Conservation (phyloP, 2,797 vertebrate species). For the Silurus aristotelis region DNA sequence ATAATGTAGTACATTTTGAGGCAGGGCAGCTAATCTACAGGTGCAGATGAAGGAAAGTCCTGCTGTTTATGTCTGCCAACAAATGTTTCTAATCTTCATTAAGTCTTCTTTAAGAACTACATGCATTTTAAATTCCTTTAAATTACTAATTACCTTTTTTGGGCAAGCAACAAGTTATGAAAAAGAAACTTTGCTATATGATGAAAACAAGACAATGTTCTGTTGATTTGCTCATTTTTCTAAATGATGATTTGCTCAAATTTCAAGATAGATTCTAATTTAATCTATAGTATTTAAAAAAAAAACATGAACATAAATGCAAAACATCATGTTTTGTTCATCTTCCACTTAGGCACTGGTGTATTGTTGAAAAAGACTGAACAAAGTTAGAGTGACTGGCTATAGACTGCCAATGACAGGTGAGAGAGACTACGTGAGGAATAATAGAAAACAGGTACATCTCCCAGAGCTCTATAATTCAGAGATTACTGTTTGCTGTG, state of each 20-base stretch:
- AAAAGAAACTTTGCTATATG: not conserved
- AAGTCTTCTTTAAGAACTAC: not conserved
- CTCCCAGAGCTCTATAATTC: constrained; percentile 81
- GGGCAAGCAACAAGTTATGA: not conserved
- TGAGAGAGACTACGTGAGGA: constrained; percentile 67
- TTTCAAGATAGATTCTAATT: not conserved
- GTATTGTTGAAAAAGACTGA: constrained; percentile 28
- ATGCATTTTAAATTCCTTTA: not conserved
- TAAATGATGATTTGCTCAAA: not conserved
- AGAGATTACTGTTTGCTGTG: constrained; percentile 81
- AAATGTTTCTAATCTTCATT: not conserved
- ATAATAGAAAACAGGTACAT: constrained; percentile 81
- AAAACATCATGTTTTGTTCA: not conserved
- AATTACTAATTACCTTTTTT: not conserved
- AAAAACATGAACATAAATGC: not conserved
- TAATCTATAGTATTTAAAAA: not conserved
- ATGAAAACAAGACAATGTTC: not conserved
- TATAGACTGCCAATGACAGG: constrained; percentile 72
- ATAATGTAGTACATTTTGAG: not conserved
- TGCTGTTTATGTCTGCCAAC: not conserved
- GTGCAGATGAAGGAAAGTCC: not conserved
- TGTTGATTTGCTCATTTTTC: not conserved
- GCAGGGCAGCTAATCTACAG: not conserved
- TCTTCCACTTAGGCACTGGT: not conserved
- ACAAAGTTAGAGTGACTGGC: constrained; percentile 54